Conservation (phyloP, 1,140 invertebrate genomes). For the Drosophila melanogaster region Release_6_plus_ISO1_MT NT_033779.5:15195501-15196000, state of each 20-base stretch:
- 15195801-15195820: conserved; percentile 12
- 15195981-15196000: conserved; percentile 82
- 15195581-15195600: conserved; percentile 58
- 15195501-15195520: conserved; percentile 21
- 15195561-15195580: conserved; percentile 51
- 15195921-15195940: conserved; percentile 71
- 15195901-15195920: conserved; percentile 64
- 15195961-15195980: conserved; percentile 33
- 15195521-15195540: conserved; percentile 10
- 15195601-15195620: conserved; percentile 21
- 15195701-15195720: conserved; percentile 67
- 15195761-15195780: conserved; percentile 59
- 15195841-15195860: conserved; percentile 9
- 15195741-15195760: conserved; percentile 20
- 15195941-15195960: conserved; percentile 19
- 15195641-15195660: conserved; percentile 72
- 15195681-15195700: conserved; percentile 73
- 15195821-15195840: conserved; percentile 18
- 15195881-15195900: conserved; percentile 59
- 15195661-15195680: conserved; percentile 63
- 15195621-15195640: conserved; percentile 31
- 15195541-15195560: conserved; percentile 18
- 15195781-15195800: conserved; percentile 69
- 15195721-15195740: conserved; percentile 68
- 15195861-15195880: conserved; percentile 1